Evolutionary conservation across 2,113 vertebrate genomes (phyloP).

Genomic region (Labeo catla): DNA sequence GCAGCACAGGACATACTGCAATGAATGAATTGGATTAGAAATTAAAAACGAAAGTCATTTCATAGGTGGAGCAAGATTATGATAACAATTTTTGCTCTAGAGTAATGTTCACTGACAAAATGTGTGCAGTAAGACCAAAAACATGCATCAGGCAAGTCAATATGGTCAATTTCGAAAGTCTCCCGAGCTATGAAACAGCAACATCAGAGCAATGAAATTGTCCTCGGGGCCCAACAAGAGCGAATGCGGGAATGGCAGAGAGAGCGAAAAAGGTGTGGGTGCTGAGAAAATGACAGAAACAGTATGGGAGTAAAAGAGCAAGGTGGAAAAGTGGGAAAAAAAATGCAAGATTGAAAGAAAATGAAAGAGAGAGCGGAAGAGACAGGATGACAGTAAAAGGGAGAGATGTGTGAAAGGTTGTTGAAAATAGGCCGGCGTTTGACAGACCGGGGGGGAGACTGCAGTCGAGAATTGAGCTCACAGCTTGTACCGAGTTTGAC

Average conservation of each 20-base stretch:
- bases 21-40: neutral
- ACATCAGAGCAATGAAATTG: constrained; percentile 23
- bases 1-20: neutral
- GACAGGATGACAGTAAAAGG: constrained; percentile 14
- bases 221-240: constrained; percentile 7
- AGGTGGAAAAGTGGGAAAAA: neutral
- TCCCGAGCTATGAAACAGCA: neutral
- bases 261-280: neutral
- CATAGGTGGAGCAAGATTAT: neutral
- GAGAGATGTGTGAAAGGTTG: constrained; percentile 37
- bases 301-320: constrained; percentile 1
- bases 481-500: constrained; percentile 53
- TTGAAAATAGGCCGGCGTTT: constrained; percentile 9
- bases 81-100: too few relatives aligned
- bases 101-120: neutral
- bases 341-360: neutral
- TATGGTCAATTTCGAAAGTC: neutral
- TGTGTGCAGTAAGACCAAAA: neutral
- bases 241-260: neutral
- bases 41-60: neutral
- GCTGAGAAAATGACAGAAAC: constrained; percentile 29
- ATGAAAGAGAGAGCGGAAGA: neutral
- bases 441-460: neutral
- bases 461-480: constrained; percentile 35
- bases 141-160: neutral